A percentile compares a stretch with the other conserved stretches of the same genome.
These are phyloP conservation scores for Alectura lathami DNA, from an alignment of 2,113 vertebrate genomes.

Conservation along the genomic window DNA sequence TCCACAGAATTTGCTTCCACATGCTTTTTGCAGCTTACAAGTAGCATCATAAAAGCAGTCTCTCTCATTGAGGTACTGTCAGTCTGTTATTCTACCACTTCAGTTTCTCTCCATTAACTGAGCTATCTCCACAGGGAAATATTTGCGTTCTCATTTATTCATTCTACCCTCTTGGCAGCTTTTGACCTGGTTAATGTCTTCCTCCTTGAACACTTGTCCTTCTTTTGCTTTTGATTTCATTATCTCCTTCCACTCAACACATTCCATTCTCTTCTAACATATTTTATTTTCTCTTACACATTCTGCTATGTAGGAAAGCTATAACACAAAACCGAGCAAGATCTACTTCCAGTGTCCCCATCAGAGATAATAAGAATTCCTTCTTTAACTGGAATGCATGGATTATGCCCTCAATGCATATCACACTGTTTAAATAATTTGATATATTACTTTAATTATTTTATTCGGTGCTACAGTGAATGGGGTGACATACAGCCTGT, in stretches of 20 bases:
- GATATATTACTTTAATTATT: not conserved
- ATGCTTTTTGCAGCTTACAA: not conserved
- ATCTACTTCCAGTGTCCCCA: not conserved
- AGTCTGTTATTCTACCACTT: not conserved
- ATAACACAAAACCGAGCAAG: not conserved
- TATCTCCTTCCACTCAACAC: not conserved
- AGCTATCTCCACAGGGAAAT: not conserved
- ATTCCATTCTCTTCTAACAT: not conserved
- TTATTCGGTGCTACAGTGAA: not conserved
- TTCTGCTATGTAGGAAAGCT: not conserved
- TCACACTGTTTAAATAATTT: not conserved
- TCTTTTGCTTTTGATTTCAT: not conserved
- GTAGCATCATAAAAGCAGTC: not conserved
- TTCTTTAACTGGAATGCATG: not conserved
- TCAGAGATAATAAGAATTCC: not conserved
- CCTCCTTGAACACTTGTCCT: not conserved
- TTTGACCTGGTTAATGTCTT: not conserved
- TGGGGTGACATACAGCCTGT: not conserved
- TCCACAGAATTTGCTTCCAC: not conserved
- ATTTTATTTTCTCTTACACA: not conserved
- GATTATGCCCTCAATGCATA: not conserved
- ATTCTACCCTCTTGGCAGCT: not conserved
- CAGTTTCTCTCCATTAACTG: not conserved
- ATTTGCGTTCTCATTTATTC: not conserved
- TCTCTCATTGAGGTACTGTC: not conserved